Conservation (phyloP, 1,140 invertebrate genomes). For the Magallana angulata region DNA sequence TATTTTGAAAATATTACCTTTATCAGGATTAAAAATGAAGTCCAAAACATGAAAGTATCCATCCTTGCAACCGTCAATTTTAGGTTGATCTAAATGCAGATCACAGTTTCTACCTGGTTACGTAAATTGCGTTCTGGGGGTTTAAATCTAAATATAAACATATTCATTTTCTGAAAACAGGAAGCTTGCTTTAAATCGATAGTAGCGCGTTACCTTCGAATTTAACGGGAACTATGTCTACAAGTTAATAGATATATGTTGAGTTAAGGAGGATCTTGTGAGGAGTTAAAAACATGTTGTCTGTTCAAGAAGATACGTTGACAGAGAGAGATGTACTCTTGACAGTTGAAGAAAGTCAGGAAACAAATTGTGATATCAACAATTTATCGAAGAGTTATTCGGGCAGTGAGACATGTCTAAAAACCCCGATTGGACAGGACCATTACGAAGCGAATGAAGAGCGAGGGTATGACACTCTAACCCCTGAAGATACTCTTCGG, state of each 20-base stretch:
- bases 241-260: too few species aligned
- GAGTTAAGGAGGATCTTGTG: too few species aligned
- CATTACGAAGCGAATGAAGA: background rate
- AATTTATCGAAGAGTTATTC: background rate
- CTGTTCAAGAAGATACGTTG: background rate
- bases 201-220: too few species aligned
- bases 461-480: background rate
- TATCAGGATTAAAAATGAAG: background rate
- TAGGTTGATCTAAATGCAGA: background rate
- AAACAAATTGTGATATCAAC: background rate
- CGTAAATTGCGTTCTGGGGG: background rate
- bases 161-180: conserved; percentile 5
- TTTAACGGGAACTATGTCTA: too few species aligned
- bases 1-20: background rate
- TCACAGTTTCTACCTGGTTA: background rate
- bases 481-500: background rate
- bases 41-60: background rate
- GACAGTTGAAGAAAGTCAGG: background rate
- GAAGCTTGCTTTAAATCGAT: too few species aligned
- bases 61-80: background rate
- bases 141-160: background rate
- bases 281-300: too few species aligned
- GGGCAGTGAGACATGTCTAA: background rate
- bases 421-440: background rate
- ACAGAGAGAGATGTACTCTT: background rate